A percentile compares a stretch with the other conserved stretches of the same genome.
Evolutionary conservation across 2,888 invertebrate genomes (phyloP).

Genomic region (Andrena flavipes): DNA sequence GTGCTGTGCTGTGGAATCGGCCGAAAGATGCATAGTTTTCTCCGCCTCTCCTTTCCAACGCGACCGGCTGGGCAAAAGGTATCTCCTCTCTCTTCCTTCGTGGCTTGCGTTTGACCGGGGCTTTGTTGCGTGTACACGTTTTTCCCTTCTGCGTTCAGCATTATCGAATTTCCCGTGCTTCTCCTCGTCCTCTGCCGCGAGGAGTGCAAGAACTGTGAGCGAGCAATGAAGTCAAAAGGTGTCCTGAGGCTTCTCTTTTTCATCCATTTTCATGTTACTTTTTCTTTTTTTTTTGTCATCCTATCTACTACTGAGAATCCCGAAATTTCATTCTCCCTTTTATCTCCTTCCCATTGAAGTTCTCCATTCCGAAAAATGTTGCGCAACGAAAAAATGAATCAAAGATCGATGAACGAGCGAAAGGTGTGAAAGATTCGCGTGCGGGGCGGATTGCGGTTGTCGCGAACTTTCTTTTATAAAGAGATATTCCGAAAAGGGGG

Average conservation of each 20-base stretch:
- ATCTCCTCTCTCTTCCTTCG: constrained; percentile 3
- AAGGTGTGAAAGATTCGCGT: constrained; percentile 66
- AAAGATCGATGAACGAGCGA: constrained; percentile 65
- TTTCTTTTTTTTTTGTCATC: not conserved
- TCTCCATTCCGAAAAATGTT: constrained; percentile 29
- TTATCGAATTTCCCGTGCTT: constrained; percentile 35
- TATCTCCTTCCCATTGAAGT: constrained; percentile 11
- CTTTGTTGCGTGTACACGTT: constrained; percentile 22
- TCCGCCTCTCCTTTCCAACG: constrained; percentile 26
- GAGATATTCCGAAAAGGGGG: constrained; percentile 74
- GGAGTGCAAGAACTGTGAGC: constrained; percentile 72
- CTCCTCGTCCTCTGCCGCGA: constrained; percentile 33
- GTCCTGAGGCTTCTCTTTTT: constrained; percentile 12
- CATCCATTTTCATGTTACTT: no score
- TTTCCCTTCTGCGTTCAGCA: constrained; percentile 23
- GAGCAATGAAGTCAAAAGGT: constrained; percentile 75
- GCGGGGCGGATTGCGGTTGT: constrained; percentile 58
- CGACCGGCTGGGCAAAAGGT: constrained; percentile 15
- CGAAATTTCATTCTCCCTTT: constrained; percentile 26
- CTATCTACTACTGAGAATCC: constrained; percentile 27
- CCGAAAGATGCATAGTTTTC: constrained; percentile 46
- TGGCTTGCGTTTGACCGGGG: constrained; percentile 7
- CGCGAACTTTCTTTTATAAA: constrained; percentile 62
- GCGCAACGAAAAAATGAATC: constrained; percentile 61
- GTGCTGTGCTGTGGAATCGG: constrained; percentile 71